Conservation (phyloP, 2,888 invertebrate genomes). For the Anagyrus pseudococci region DNA sequence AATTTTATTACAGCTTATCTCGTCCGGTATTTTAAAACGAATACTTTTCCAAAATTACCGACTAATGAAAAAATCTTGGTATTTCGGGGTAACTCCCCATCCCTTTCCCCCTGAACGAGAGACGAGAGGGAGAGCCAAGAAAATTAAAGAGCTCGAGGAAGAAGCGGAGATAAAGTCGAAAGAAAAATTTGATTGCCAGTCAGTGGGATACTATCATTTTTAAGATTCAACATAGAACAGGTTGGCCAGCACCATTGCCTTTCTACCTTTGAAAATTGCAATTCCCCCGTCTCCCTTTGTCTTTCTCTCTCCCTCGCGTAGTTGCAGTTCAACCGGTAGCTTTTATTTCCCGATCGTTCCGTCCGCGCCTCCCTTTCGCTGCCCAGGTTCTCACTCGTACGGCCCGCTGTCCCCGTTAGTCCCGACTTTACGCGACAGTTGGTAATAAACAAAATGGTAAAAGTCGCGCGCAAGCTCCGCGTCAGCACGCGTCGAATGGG, state of each 20-base stretch:
- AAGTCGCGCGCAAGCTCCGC: conserved; percentile 10
- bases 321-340: too few relatives aligned
- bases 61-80: conserved; percentile 16
- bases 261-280: conserved; percentile 30
- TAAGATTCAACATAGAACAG: conserved; percentile 17
- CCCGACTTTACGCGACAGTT: conserved; percentile 32
- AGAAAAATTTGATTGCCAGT: conserved; percentile 32
- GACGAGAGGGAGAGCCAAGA: conserved; percentile 8
- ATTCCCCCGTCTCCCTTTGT: conserved; percentile 32
- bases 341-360: conserved; percentile 28
- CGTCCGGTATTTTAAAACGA: neutral
- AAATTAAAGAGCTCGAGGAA: conserved; percentile 2
- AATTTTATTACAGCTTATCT: neutral
- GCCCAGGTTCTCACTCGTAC: too few relatives aligned
- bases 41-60: conserved; percentile 5
- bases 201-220: conserved; percentile 30
- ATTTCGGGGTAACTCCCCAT: neutral
- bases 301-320: conserved; percentile 14
- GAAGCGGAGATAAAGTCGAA: neutral
- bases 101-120: neutral
- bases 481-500: neutral
- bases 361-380: neutral
- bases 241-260: neutral
- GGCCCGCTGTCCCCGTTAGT: neutral
- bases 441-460: conserved; percentile 38